These are phyloP conservation scores for Piprites chloris DNA, from an alignment of 2,113 vertebrate genomes.

Conservation along the genomic window DNA sequence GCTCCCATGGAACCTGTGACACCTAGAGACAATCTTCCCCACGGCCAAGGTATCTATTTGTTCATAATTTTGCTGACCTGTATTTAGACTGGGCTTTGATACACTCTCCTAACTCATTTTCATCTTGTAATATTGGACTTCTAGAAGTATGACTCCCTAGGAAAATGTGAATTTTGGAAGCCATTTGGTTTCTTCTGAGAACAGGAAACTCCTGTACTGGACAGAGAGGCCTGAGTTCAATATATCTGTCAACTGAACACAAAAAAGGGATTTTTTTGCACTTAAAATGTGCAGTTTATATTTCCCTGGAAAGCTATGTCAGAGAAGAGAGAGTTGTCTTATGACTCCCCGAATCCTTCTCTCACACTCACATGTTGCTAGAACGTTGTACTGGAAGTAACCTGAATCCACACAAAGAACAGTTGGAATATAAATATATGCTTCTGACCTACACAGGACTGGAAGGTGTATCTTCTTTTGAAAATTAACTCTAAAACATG, in stretches of 20 bases:
- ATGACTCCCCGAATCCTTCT: not conserved
- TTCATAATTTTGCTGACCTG: not conserved
- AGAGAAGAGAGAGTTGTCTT: not conserved
- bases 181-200: not conserved
- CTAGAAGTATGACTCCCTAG: not conserved
- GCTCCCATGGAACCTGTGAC: not conserved
- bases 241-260: not conserved
- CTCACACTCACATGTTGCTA: not conserved
- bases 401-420: not conserved
- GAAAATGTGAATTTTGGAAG: not conserved
- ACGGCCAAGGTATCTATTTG: not conserved
- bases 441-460: not conserved
- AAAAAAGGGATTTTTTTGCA: not conserved
- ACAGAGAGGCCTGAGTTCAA: not conserved
- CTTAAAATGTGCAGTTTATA: not conserved
- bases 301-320: not conserved
- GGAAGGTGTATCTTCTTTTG: not conserved
- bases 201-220: not conserved
- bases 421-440: fast-evolving
- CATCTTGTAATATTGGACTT: not conserved
- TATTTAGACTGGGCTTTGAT: not conserved
- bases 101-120: not conserved
- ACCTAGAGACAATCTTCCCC: not conserved
- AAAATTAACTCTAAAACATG: not conserved
- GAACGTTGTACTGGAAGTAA: not conserved